Evolutionary conservation across 2,113 vertebrate species (phyloP).

Genomic region (Morone chrysops): DNA sequence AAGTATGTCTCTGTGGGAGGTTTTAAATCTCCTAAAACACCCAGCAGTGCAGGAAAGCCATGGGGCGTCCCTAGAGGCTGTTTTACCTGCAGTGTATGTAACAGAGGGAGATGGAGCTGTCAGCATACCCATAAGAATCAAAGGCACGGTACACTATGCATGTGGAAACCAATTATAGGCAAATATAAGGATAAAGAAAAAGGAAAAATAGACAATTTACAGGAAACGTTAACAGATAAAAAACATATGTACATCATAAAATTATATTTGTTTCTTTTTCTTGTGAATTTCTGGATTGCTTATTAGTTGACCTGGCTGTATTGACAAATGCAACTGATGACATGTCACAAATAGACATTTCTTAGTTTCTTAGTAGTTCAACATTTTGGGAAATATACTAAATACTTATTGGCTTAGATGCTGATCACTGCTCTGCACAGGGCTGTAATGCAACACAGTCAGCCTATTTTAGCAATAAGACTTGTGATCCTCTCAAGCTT

Average conservation of each 20-base stretch:
- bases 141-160: neutral
- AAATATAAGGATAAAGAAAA: neutral
- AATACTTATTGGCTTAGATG: too few relatives aligned
- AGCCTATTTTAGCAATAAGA: too few relatives aligned
- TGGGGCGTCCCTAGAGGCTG: slow-evolving; percentile 21
- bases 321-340: too few relatives aligned
- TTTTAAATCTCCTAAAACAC: slow-evolving; percentile 41
- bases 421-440: too few relatives aligned
- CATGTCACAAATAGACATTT: too few relatives aligned
- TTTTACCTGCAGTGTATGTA: slow-evolving; percentile 29
- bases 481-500: too few relatives aligned
- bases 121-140: neutral
- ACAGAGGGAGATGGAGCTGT: neutral
- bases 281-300: too few relatives aligned
- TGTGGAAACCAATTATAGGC: neutral
- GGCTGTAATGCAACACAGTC: too few relatives aligned
- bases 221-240: neutral
- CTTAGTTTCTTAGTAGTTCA: too few relatives aligned
- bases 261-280: neutral
- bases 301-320: too few relatives aligned
- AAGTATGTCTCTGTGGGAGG: slow-evolving; percentile 17
- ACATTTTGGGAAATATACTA: too few relatives aligned
- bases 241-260: neutral
- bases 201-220: neutral
- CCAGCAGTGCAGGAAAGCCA: slow-evolving; percentile 26